Evolutionary conservation across 2,888 invertebrate genomes (phyloP).

Genomic region (Habrosyne pyritoides): DNA sequence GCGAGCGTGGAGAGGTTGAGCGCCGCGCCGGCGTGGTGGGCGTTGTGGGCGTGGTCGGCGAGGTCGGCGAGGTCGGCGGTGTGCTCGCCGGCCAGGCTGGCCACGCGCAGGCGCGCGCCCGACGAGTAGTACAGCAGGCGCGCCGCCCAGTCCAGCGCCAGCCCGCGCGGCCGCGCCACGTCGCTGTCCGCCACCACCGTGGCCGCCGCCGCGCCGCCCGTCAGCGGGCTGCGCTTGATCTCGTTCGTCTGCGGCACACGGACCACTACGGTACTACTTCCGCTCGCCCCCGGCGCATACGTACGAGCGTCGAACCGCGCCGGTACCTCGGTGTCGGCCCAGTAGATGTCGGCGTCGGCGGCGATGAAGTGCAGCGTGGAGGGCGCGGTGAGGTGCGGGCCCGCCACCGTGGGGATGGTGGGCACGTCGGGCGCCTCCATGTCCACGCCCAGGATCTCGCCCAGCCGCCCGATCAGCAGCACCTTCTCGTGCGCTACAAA

Average conservation of each 20-base stretch:
- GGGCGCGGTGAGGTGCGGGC: slow-evolving; percentile 88
- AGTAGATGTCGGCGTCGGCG: slow-evolving; percentile 87
- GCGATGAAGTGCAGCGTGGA: slow-evolving; percentile 88
- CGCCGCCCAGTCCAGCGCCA: slow-evolving; percentile 93
- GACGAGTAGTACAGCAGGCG: slow-evolving; percentile 89
- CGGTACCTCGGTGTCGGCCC: slow-evolving; percentile 90
- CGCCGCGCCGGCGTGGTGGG: slow-evolving; percentile 88
- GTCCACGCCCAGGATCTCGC: slow-evolving; percentile 93
- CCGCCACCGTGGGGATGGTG: slow-evolving; percentile 91
- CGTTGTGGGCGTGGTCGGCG: slow-evolving; percentile 49
- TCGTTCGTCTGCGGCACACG: slow-evolving; percentile 81
- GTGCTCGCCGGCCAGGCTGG: slow-evolving; percentile 89
- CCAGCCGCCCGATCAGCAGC: slow-evolving; percentile 88
- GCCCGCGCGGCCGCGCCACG: slow-evolving; percentile 85
- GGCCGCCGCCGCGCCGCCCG: slow-evolving; percentile 85
- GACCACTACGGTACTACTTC: too few relatives aligned
- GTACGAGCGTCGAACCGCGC: too few relatives aligned
- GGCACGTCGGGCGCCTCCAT: slow-evolving; percentile 89
- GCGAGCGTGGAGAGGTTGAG: slow-evolving; percentile 86
- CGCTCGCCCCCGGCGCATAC: too few relatives aligned
- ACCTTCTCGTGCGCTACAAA: slow-evolving; percentile 89
- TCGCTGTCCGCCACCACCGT: slow-evolving; percentile 87
- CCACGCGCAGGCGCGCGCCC: slow-evolving; percentile 85
- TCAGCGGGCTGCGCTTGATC: slow-evolving; percentile 87
- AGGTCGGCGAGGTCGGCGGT: slow-evolving; percentile 72